Evolutionary conservation across 2,888 invertebrate genomes (phyloP), one percentile per base, ranked within the genome.

Genomic region (Brenthis hecate): DNA sequence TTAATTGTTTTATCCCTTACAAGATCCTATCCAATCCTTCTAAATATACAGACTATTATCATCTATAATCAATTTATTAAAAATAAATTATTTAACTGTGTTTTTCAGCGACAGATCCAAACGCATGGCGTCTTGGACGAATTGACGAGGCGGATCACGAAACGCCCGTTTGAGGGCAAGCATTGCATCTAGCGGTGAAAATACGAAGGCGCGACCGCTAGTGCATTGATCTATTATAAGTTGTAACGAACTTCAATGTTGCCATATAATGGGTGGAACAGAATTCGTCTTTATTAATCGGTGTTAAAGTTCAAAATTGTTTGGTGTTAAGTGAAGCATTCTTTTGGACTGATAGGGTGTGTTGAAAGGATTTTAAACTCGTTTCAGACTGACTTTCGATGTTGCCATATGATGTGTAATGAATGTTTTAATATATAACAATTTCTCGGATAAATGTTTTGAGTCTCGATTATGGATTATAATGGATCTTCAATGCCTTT

Each of bases 111-210:
- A 94, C 95, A 73, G 96, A 96, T 89, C 96, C 96, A 70, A 96
- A 96, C 87, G 96, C 96, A 74, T 96, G 96, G 96, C 94, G 96
- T 73, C 94, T 96, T 78, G 96, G 96, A 75, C 94, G 96, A 81
- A 96, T 96, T 89, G 96, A 96, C 87, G 96, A 96, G 91, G 94
- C 95, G 76, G 96, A 96, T 82, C 96, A 96, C 84, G 96, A 96
- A 88, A 96, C 96, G 85, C 95, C 96, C 75, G 96, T 96, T 86
- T 96, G 94, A 96, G 91, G 87, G 69, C 86, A 85, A 81, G 88
- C 89, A 68, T 68, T 85, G 84, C 89, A 86, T 83, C 83, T 84
- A 65, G 85, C 86, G 77, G 85, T 85, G 76, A 80, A 81, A 32
- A 83, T 85, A 72, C 77, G 81, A 72, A 77, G 75, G 64, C 84